A percentile compares a stretch with the other conserved stretches of the same genome.
phyloP scores from a whole-genome alignment of 23 tunicate species.

The Ciona savignyi region DNA sequence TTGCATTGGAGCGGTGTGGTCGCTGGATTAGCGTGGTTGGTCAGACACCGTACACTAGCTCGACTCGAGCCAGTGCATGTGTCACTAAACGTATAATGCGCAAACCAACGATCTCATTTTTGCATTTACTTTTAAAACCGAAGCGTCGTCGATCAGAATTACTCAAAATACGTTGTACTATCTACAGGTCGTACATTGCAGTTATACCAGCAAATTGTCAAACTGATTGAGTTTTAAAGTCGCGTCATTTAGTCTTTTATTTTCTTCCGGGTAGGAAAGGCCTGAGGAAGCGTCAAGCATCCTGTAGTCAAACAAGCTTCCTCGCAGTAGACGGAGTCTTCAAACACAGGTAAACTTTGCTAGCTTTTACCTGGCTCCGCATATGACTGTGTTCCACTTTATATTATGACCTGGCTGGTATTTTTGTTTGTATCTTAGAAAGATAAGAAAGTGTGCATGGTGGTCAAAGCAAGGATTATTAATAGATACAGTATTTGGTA shows the following conservation, averaged over 20 bases:
- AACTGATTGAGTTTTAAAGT: background rate
- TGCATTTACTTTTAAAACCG: background rate
- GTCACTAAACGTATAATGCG: background rate
- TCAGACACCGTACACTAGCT: background rate
- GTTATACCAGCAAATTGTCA: background rate
- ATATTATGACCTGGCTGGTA: too few relatives aligned
- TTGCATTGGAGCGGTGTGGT: background rate
- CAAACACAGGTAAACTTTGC: too few relatives aligned
- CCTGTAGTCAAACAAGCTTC: background rate
- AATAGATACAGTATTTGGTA: too few relatives aligned
- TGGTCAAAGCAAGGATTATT: too few relatives aligned
- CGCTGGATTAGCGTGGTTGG: background rate
- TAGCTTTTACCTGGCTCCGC: too few relatives aligned
- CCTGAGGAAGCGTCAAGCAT: background rate
- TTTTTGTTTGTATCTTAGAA: too few relatives aligned
- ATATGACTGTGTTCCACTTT: too few relatives aligned
- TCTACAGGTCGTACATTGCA: background rate
- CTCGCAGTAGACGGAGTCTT: background rate
- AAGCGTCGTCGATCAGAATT: background rate
- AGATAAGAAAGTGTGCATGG: too few relatives aligned
- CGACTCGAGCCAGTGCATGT: background rate
- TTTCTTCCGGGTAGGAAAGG: background rate
- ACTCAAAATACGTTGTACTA: background rate
- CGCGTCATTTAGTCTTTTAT: too few relatives aligned
- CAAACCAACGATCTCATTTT: background rate